Base-by-base conservation (phyloP, 2,888 invertebrate genomes). In the Hoplodrina ambigua region DNA sequence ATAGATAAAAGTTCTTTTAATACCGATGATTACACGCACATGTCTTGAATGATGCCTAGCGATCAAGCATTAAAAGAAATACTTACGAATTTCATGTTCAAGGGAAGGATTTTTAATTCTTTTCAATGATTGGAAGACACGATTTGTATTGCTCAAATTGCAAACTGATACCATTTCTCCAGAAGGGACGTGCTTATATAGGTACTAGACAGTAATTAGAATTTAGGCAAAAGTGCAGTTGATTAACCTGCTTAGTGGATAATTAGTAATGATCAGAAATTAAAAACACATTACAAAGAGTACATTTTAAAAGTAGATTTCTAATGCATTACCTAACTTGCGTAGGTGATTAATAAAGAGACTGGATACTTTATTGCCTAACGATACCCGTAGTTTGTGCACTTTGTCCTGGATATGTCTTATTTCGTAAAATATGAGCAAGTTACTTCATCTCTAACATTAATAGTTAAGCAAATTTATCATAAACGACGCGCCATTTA, bases 71-170 rank as follows among this genome's bases (percentile, higher is more conserved):
- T 19, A 6, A 2, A 10, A 54, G 15, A 19, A 15, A 33, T 58
- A 69, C 71, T 74, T 25, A 77, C 89, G 81, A 86, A 75, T 87
- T 90, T 90, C 90, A 90, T 90, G 69, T 85, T 87, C 59, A 64
- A 60, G 64, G 56, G 61, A 64, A 60, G 64, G 56, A 74, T n/a
- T n/a, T n/a, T n/a, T n/a, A 60, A 55, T 44, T 5, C 15, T 50
- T 20, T 53, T 61, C 37, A 57, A 44, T 56, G 19, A 41, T 30
- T 19, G 53, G 30, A 33, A 62, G 63, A 53, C n/a, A 62, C 60
- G 56, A 54, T 53, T 46, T 49, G 25, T 49, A 33, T 69, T 59
- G 50, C 8, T 55, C 50, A n/a, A 67, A 52, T 41, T 49, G 60
- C 54, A 33, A 68, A 76, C 66, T 80, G 60, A 67, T 76, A 54